These are phyloP conservation scores for Desoria tigrina DNA, from an alignment of 2,888 invertebrate species.

Conservation along the genomic window DNA sequence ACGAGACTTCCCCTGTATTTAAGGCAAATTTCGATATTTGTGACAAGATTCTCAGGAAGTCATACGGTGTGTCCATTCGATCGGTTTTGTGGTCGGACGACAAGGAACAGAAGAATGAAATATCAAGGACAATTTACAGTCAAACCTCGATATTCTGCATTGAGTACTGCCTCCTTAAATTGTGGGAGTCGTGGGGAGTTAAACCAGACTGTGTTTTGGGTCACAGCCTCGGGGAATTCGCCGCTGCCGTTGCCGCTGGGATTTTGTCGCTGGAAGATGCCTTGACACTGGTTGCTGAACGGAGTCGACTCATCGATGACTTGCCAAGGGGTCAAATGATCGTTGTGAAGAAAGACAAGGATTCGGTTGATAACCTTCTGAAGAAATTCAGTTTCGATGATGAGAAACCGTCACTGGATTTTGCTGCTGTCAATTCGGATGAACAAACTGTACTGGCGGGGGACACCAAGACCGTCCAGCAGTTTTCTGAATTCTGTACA, in stretches of 20 bases:
- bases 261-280: conserved; percentile 29
- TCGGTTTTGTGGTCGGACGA: conserved; percentile 14
- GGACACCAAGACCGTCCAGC: neutral
- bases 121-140: conserved; percentile 22
- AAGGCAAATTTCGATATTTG: conserved; percentile 29
- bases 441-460: conserved; percentile 9
- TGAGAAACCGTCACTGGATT: neutral
- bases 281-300: conserved; percentile 29
- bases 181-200: conserved; percentile 38
- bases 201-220: conserved; percentile 35
- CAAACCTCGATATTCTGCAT: conserved; percentile 32
- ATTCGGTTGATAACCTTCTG: neutral
- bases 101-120: neutral
- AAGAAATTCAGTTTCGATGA: neutral
- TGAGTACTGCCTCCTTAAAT: conserved; percentile 32
- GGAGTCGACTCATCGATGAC: conserved; percentile 35
- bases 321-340: conserved; percentile 37
- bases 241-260: conserved; percentile 34
- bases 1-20: conserved; percentile 32
- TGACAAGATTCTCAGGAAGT: conserved; percentile 21
- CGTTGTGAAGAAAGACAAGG: conserved; percentile 26
- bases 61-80: conserved; percentile 26
- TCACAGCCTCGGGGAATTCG: conserved; percentile 40
- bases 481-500: conserved; percentile 14
- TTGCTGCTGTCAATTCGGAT: conserved; percentile 19